A percentile compares a stretch with the other conserved stretches of the same genome.
Evolutionary conservation across 1,140 invertebrate genomes (phyloP).

Genomic region (Nymphalis io): DNA sequence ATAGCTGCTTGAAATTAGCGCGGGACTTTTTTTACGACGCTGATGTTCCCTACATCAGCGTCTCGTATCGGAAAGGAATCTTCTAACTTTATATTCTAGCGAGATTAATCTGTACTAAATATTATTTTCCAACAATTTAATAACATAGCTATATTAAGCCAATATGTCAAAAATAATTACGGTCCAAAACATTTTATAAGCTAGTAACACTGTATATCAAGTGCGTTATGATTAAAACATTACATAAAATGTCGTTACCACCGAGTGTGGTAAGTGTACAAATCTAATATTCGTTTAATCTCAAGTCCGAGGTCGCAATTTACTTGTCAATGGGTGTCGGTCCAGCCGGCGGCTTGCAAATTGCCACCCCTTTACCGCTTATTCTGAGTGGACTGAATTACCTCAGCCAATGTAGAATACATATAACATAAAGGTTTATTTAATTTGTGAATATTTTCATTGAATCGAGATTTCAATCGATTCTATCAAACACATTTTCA

Average conservation of each 20-base stretch:
- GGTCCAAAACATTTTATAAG: not conserved
- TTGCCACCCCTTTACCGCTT: constrained; percentile 29
- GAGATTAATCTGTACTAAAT: too few species aligned
- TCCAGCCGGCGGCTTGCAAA: constrained; percentile 29
- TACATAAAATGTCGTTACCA: not conserved
- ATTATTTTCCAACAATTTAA: too few species aligned
- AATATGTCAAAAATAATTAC: not conserved
- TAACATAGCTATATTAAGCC: not conserved
- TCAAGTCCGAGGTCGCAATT: constrained; percentile 32
- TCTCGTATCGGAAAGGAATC: too few species aligned
- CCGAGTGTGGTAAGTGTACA: constrained; percentile 14
- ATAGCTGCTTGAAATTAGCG: too few species aligned
- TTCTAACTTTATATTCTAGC: too few species aligned
- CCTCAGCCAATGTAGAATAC: constrained; percentile 1
- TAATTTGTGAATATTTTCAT: not conserved
- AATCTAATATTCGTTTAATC: constrained; percentile 35
- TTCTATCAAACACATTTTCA: too few species aligned
- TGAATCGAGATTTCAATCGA: too few species aligned
- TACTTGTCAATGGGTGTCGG: constrained; percentile 36
- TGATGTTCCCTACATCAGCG: too few species aligned
- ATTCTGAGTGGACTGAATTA: constrained; percentile 19
- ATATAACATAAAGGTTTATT: not conserved
- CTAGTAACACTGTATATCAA: not conserved
- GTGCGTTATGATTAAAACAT: constrained; percentile 1
- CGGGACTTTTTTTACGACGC: too few species aligned